phyloP scores from a whole-genome alignment of 2,113 vertebrate genomes.

The Megaceryle torquata region DNA sequence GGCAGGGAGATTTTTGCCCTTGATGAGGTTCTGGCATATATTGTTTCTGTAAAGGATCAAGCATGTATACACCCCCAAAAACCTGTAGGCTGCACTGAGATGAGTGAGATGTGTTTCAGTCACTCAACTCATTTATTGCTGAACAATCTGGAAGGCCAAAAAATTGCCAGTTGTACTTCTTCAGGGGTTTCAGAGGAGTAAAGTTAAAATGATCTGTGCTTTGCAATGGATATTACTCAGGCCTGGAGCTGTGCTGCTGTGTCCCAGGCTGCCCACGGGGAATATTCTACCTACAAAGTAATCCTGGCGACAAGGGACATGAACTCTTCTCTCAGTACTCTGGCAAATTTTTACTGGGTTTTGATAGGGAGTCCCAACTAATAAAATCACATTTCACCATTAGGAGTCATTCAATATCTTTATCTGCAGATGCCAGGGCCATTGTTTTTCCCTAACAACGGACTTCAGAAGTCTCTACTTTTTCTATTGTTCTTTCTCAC shows the following conservation, averaged over 20 bases:
- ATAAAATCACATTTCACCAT: background rate
- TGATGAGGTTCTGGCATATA: background rate
- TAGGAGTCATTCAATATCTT: background rate
- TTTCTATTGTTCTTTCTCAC: background rate
- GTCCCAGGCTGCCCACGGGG: background rate
- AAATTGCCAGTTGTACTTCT: background rate
- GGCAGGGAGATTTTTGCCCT: background rate
- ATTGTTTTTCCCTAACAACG: background rate
- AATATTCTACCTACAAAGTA: background rate
- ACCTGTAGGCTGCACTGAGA: background rate
- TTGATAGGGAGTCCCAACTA: constrained; percentile 20
- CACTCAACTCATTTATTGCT: background rate
- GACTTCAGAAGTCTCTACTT: background rate
- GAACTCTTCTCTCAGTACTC: background rate
- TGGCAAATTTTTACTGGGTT: background rate
- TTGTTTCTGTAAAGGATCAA: background rate
- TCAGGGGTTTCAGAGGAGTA: background rate
- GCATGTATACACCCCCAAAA: background rate
- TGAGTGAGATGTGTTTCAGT: background rate
- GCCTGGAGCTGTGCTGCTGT: background rate
- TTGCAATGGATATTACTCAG: background rate
- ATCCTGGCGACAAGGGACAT: background rate
- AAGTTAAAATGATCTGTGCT: background rate
- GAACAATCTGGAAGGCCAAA: background rate
- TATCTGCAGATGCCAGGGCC: background rate